Evolutionary conservation across 1,140 invertebrate genomes (phyloP), one percentile per base, ranked within the genome.

Genomic region (Drosophila mojavensis): DNA sequence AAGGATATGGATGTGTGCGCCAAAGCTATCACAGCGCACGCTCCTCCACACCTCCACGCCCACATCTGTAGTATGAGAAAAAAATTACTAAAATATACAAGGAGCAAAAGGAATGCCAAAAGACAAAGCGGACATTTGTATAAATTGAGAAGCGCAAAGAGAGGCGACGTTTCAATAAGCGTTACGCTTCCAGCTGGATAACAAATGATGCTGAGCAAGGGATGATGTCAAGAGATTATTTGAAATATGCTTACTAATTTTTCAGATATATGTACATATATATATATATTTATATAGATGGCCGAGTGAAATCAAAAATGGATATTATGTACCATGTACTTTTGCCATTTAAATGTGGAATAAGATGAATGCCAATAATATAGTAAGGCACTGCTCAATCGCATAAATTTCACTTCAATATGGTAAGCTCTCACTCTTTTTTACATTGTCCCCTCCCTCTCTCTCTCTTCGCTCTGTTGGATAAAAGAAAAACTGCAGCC

Each of bases 1-100:
- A 79, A 88, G 76, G 79, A 86, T 86, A 79, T 88, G 76, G 76
- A 88, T 88, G 73, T 82, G 72, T 77, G 75, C 62, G 39, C 48
- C 24, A 41, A 28, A 26, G 63, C 36, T 78, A 74, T 73, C 79
- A 58, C 51, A 63, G 43, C 28, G 28, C 33, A 60, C 58, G 15
- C 56, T 30, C 4, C 24, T n/a, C 26, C 33, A 10, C 33, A 10
- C 33, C 36, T 10, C 36, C 36, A 13, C 10, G 2, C 11, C 36
- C 36, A 3, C 11, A 11, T 39, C 56, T 17, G 26, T 45, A 59
- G 39, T 30, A 41, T 67, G 26, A 67, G 36, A 43, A 65, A 17
- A 76, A 80, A 86, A 81, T 61, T 60, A 86, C 65, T 81, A 67
- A 69, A 78, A 78, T 69, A 53, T 61, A 54, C 53, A 39, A 51